A percentile compares a stretch with the other conserved stretches of the same genome.
These are phyloP conservation scores for Campylorhamphus procurvoides DNA, from an alignment of 2,113 vertebrate genomes.

Conservation along the genomic window DNA sequence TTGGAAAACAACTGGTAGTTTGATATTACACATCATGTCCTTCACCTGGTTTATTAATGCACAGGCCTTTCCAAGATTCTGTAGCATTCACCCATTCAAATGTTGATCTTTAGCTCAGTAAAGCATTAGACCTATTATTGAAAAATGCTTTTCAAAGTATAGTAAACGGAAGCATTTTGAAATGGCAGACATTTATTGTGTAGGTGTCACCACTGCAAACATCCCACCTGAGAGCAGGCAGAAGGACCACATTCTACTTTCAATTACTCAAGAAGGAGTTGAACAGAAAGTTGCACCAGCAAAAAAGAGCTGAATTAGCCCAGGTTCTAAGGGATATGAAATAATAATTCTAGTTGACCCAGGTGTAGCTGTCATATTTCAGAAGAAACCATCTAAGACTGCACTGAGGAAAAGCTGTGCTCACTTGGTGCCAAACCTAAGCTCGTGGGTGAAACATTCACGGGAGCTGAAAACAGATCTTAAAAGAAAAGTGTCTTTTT, in stretches of 20 bases:
- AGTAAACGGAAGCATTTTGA: neutral
- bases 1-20: neutral
- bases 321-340: neutral
- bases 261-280: neutral
- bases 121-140: neutral
- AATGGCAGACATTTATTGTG: neutral
- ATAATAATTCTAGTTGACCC: neutral
- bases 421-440: neutral
- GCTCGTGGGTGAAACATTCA: neutral
- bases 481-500: neutral
- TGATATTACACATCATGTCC: neutral
- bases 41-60: neutral
- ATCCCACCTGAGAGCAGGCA: neutral
- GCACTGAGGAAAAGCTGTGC: neutral
- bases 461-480: neutral
- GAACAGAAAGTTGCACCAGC: neutral
- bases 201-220: neutral
- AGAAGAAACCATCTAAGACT: neutral
- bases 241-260: neutral
- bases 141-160: neutral
- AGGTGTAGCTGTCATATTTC: neutral
- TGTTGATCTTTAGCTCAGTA: neutral
- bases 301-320: neutral
- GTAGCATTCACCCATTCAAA: neutral
- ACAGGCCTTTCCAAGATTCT: neutral